Evolutionary conservation across 2,797 vertebrate species (phyloP).

Genomic region (Acestrorhynchus altus): DNA sequence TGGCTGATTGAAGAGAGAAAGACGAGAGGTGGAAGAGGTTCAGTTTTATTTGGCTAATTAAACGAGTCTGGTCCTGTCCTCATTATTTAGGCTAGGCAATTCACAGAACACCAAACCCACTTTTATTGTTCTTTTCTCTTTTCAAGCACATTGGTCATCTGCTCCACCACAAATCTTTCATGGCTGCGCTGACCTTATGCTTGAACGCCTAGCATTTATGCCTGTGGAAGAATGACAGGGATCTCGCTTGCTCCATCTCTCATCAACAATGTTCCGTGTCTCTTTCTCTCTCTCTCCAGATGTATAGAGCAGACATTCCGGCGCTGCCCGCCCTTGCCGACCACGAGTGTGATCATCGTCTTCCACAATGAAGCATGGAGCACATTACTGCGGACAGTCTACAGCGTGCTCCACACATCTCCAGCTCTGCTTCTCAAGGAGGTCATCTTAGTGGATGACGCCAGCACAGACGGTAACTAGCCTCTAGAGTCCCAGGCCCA

Average conservation of each 20-base stretch:
- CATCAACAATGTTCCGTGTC: constrained; percentile 41
- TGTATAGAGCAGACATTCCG: constrained; percentile 98
- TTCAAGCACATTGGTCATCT: constrained; percentile 1
- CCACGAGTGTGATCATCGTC: constrained; percentile 96
- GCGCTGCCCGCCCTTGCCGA: constrained; percentile 90
- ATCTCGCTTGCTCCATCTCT: constrained; percentile 21
- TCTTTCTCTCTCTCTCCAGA: constrained; percentile 69
- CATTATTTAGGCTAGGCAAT: constrained; percentile 56
- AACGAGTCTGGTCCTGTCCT: constrained; percentile 56
- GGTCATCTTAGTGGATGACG: constrained; percentile 98
- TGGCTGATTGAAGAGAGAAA: constrained; percentile 61
- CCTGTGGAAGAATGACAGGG: neutral
- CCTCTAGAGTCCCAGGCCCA: neutral
- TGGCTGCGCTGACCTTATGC: constrained; percentile 32
- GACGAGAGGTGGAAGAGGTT: constrained; percentile 24
- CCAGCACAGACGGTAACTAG: constrained; percentile 91
- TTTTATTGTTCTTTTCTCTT: constrained; percentile 35
- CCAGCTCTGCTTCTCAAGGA: constrained; percentile 95
- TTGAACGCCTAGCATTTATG: constrained; percentile 15
- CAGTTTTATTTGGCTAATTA: constrained; percentile 70
- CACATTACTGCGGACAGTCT: constrained; percentile 93
- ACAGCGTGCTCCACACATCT: constrained; percentile 96
- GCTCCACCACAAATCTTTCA: constrained; percentile 17
- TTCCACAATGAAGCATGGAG: constrained; percentile 99
- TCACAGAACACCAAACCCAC: constrained; percentile 49